A percentile compares a stretch with the other conserved stretches of the same genome.
phyloP scores from a whole-genome alignment of 2,113 vertebrate species.

The Notothenia rossii region DNA sequence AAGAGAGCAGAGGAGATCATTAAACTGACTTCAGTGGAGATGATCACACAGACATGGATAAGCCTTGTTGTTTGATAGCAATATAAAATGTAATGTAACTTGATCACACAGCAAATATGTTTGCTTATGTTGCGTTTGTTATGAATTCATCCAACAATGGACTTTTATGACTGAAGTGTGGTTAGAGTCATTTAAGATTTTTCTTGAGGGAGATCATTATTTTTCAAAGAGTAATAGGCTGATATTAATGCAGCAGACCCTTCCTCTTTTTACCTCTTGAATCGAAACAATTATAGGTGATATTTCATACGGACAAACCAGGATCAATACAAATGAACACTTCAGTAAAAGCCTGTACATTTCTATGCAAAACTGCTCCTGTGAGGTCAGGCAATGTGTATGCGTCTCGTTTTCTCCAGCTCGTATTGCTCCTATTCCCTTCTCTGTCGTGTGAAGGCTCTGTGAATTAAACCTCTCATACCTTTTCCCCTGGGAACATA shows the following conservation, averaged over 20 bases:
- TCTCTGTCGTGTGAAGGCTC: background rate
- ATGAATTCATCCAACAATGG: conserved; percentile 1
- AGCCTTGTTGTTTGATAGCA: conserved; percentile 48
- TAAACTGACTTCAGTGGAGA: conserved; percentile 50
- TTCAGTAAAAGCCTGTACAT: background rate
- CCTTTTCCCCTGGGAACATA: conserved; percentile 13
- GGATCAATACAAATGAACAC: background rate
- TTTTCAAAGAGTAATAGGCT: too few relatives aligned
- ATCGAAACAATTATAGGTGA: background rate
- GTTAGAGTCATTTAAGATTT: background rate
- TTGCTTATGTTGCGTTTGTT: conserved; percentile 33
- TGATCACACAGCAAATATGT: conserved; percentile 39
- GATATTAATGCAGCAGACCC: background rate
- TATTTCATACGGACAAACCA: background rate
- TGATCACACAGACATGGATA: conserved; percentile 43
- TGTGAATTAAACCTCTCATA: conserved; percentile 33
- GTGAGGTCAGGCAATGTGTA: background rate
- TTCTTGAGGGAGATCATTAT: too few relatives aligned
- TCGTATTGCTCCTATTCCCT: background rate
- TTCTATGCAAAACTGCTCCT: background rate
- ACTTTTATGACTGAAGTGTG: background rate
- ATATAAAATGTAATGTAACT: conserved; percentile 45
- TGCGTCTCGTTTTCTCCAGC: conserved; percentile 35
- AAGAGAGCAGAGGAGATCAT: conserved; percentile 31
- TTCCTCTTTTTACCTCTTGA: background rate